A percentile compares a stretch with the other conserved stretches of the same genome.
Evolutionary conservation across 2,113 vertebrate genomes (phyloP).

Genomic region (Oreochromis aureus): DNA sequence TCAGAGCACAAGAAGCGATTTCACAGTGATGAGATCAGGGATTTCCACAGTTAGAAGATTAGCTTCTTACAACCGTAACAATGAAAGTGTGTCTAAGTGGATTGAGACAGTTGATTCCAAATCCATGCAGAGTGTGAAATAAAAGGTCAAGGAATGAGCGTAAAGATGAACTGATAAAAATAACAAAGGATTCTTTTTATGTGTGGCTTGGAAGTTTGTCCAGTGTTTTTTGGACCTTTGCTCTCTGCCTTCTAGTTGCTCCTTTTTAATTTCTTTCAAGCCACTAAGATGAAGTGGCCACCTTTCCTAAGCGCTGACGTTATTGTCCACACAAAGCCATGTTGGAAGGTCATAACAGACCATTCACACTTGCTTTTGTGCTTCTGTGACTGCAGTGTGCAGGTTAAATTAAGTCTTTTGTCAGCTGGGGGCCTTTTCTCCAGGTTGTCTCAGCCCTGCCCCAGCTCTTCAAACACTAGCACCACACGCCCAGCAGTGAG

Average conservation of each 20-base stretch:
- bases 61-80: neutral
- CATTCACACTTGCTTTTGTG: neutral
- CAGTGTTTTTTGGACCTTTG: neutral
- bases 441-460: conserved; percentile 33
- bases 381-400: neutral
- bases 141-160: neutral
- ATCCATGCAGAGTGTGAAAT: neutral
- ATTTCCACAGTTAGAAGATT: neutral
- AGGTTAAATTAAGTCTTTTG: conserved; percentile 41
- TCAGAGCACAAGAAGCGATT: neutral
- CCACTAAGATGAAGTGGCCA: neutral
- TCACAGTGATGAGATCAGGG: neutral
- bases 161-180: neutral
- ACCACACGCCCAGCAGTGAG: conserved; percentile 29
- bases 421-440: conserved; percentile 4
- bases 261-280: neutral
- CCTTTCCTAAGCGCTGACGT: neutral
- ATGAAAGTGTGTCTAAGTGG: neutral
- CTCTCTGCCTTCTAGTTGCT: neutral
- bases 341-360: neutral
- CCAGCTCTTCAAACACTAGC: conserved; percentile 7
- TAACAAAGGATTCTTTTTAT: neutral
- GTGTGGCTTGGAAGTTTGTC: rapidly evolving
- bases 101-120: neutral
- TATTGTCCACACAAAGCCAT: neutral